These are phyloP conservation scores for Nephrotoma guestfalica DNA, from an alignment of 2,888 invertebrate genomes.

Conservation along the genomic window DNA sequence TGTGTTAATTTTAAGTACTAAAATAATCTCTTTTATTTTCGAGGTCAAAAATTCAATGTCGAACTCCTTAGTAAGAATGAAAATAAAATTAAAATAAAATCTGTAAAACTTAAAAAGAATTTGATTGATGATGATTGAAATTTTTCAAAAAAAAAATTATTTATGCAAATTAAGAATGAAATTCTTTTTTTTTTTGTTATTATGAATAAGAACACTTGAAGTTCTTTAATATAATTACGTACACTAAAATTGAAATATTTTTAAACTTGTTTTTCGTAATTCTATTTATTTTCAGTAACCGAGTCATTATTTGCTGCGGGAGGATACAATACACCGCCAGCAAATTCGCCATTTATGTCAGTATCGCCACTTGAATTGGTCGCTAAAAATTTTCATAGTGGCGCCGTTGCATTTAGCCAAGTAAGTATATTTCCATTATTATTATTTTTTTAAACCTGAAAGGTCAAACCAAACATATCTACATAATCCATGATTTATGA, in stretches of 20 bases:
- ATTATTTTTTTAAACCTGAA: not conserved
- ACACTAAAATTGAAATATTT: no score
- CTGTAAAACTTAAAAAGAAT: not conserved
- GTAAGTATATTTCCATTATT: constrained; percentile 10
- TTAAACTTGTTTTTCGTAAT: not conserved
- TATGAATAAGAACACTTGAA: not conserved
- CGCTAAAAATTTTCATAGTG: constrained; percentile 15
- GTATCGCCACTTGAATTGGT: constrained; percentile 15
- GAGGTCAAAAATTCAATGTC: not conserved
- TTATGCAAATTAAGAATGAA: not conserved
- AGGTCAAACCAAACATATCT: not conserved
- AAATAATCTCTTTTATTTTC: not conserved
- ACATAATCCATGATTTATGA: constrained; percentile 1
- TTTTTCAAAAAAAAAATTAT: not conserved
- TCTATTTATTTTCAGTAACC: constrained; percentile 14
- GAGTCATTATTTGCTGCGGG: constrained; percentile 16
- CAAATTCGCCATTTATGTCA: constrained; percentile 14
- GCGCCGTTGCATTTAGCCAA: constrained; percentile 16
- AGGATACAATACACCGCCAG: constrained; percentile 14
- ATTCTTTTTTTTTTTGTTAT: not conserved
- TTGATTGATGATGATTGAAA: not conserved
- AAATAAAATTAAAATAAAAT: not conserved
- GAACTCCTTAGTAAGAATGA: not conserved
- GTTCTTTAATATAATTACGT: not conserved
- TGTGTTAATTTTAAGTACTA: not conserved